A percentile compares a stretch with the other conserved stretches of the same genome.
Evolutionary conservation across 2,113 vertebrate species (phyloP).

Genomic region (Apteryx owenii): DNA sequence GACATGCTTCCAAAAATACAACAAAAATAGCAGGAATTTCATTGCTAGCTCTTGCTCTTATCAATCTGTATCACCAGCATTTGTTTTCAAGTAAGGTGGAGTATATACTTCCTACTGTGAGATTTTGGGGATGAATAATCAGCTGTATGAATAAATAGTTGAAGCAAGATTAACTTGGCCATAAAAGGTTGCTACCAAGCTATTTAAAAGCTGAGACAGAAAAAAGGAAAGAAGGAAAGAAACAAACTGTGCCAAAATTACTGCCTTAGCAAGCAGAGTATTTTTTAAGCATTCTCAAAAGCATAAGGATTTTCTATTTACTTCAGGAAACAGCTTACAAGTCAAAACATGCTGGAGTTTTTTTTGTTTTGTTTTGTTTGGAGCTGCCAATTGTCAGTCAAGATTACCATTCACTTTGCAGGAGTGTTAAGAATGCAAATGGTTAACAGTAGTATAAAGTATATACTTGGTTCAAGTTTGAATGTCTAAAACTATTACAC

Average conservation of each 20-base stretch:
- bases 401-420: conserved; percentile 74
- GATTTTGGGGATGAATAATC: neutral
- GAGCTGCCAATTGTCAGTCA: conserved; percentile 70
- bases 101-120: neutral
- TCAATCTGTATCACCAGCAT: neutral
- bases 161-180: neutral
- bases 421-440: conserved; percentile 80
- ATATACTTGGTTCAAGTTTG: conserved; percentile 76
- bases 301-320: conserved; percentile 42
- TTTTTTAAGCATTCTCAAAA: conserved; percentile 11
- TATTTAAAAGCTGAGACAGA: conserved; percentile 12
- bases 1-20: neutral
- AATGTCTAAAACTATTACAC: conserved; percentile 80
- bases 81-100: neutral
- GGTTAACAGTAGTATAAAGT: conserved; percentile 78
- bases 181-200: conserved; percentile 1
- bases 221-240: neutral
- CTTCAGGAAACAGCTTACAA: conserved; percentile 55
- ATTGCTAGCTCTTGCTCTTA: neutral
- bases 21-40: neutral
- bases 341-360: neutral
- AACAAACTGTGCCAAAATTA: neutral
- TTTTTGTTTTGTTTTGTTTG: conserved; percentile 12
- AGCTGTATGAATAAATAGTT: neutral
- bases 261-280: neutral